These are phyloP conservation scores for Drosophila pegasa DNA, from an alignment of 2,888 invertebrate species.

Conservation along the genomic window DNA sequence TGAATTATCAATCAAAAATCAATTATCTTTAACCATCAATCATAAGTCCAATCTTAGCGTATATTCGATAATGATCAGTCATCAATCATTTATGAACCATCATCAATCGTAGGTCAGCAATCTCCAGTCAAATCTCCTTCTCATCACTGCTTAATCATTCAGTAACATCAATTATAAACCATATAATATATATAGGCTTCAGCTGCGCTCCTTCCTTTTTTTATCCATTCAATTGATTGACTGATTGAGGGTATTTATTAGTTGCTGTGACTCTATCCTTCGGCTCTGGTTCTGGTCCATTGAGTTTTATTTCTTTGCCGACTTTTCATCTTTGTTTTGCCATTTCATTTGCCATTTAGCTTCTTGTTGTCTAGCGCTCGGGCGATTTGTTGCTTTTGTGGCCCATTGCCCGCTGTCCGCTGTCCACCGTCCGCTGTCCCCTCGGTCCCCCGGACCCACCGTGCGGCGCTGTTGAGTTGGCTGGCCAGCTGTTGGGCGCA, in stretches of 20 bases:
- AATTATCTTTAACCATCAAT: background rate
- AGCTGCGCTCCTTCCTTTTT: background rate
- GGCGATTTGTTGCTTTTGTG: conserved; percentile 60
- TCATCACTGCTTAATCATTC: too few relatives aligned
- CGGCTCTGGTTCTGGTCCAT: conserved; percentile 26
- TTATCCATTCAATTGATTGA: background rate
- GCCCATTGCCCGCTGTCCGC: conserved; percentile 33
- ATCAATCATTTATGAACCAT: too few relatives aligned
- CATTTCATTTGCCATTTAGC: conserved; percentile 60
- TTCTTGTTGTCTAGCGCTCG: conserved; percentile 50
- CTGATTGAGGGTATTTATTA: conserved; percentile 25
- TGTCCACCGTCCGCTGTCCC: conserved; percentile 11
- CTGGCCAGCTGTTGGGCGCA: conserved; percentile 63
- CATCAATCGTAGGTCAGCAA: background rate
- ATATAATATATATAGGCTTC: background rate
- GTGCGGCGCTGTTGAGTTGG: conserved; percentile 27
- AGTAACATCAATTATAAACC: background rate
- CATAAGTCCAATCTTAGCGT: too few relatives aligned
- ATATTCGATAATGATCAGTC: too few relatives aligned
- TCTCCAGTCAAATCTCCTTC: background rate
- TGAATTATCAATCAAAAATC: background rate
- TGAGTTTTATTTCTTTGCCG: conserved; percentile 48
- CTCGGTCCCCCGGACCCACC: conserved; percentile 21
- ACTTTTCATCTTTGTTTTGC: conserved; percentile 70
- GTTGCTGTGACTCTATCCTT: conserved; percentile 6